Base-by-base conservation (phyloP, 2,113 vertebrate genomes). In the Chitala chitala region DNA sequence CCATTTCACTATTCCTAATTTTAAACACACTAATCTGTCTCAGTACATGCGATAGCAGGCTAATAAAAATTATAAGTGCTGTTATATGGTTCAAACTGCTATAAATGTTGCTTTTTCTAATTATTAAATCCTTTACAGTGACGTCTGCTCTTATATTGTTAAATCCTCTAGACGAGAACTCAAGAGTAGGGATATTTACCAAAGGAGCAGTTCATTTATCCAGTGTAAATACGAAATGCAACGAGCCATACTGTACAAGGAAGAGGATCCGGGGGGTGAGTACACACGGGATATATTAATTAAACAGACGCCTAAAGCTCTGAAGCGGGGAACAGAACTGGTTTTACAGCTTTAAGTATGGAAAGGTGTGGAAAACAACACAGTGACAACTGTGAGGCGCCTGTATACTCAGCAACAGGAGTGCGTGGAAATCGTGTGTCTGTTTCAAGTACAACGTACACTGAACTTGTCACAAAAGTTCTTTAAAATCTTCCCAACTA, bases 211-310 rank as follows among this genome's bases (percentile, higher is more conserved):
- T 22, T 61, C 40, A 13, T 46, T 29, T 44, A 33, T 59, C 4
- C 55, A 44, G 24, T 12, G 29, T 61, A 72, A 72, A 72, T 9
- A 72, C 17, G 69, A 8, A 26, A 71, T 12, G 29, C 20, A 22
- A 31, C 38, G 48, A 7, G 24, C 69, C 20, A 40, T 33, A 20
- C 22, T 17, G n/a, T 22, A 31, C 26, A 31, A 64, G 54, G 70
- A 72, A 42, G 36, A 40, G 38, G 70, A 72, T 72, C 40, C 4
- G 54, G 70, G n/a, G n/a, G 7, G 22, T 7, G 24, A 22, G 40
- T n/a, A 22, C 20, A 64, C 61, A 64, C 5, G 61, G 24, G 20
- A 36, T 13, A 40, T 20, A 31, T 40, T 6, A 5, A 36, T 64
- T 64, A 40, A 26, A 63, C 61, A 40, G 17, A n/a, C n/a, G n/a